A percentile compares a stretch with the other conserved stretches of the same genome.
Evolutionary conservation across 2,113 vertebrate species (phyloP).

Genomic region (Condylura cristata): DNA sequence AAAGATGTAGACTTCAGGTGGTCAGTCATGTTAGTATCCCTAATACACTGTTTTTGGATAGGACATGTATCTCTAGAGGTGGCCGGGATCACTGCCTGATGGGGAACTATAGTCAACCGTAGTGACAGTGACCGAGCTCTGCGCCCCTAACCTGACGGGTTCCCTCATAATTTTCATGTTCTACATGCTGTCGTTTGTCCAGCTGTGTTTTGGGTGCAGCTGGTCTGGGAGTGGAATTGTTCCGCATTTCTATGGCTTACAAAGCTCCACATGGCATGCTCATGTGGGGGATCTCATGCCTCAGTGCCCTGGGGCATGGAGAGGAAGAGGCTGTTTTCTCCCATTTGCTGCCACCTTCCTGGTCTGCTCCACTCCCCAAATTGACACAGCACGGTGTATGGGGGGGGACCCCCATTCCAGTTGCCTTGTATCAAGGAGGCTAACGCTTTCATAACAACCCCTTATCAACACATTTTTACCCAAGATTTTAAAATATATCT

Average conservation of each 20-base stretch:
- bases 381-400: no score
- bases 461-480: neutral
- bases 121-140: constrained; percentile 5
- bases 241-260: constrained; percentile 10
- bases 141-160: constrained; percentile 25
- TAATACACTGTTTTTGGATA: neutral
- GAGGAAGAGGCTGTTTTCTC: neutral
- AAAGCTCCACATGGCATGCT: constrained; percentile 22
- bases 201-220: constrained; percentile 13
- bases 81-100: neutral
- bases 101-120: neutral
- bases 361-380: neutral
- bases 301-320: neutral
- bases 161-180: neutral
- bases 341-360: neutral
- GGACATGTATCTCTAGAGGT: neutral
- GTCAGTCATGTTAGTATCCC: constrained; percentile 21
- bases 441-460: neutral
- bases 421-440: neutral
- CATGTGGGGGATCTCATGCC: neutral
- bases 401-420: no score
- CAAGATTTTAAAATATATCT: neutral
- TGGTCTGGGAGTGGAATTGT: neutral
- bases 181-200: constrained; percentile 16
- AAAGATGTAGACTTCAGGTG: constrained; percentile 27